Evolutionary conservation across 2,888 invertebrate genomes (phyloP).

Genomic region (Pristionchus maxplancki): DNA sequence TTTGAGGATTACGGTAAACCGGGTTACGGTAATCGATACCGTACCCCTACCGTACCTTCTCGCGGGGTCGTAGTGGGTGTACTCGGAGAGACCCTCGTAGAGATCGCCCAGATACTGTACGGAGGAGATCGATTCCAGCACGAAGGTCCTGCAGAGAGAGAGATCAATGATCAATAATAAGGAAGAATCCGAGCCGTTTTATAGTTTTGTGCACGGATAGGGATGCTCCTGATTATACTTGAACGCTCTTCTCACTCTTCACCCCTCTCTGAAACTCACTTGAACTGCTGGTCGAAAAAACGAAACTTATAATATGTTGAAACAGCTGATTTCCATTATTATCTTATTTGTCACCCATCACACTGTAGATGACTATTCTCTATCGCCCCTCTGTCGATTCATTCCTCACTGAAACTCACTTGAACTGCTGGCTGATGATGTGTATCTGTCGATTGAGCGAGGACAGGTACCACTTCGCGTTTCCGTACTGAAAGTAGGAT

Average conservation of each 20-base stretch:
- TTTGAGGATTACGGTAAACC: not conserved
- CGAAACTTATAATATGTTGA: too few species aligned
- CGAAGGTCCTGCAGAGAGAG: constrained; percentile 26
- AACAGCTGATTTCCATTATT: too few species aligned
- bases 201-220: too few species aligned
- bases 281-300: constrained; percentile 84
- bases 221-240: not conserved
- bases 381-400: too few species aligned
- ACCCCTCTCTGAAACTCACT: constrained; percentile 55
- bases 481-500: constrained; percentile 66
- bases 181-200: too few species aligned
- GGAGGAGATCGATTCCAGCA: constrained; percentile 14
- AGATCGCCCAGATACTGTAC: constrained; percentile 34
- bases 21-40: not conserved
- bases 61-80: constrained; percentile 52
- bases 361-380: too few species aligned
- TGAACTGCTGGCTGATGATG: constrained; percentile 84
- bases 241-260: not conserved
- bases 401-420: constrained; percentile 62
- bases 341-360: too few species aligned
- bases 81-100: constrained; percentile 50
- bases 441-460: constrained; percentile 87
- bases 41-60: constrained; percentile 30
- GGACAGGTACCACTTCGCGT: constrained; percentile 83
- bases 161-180: not conserved